These are phyloP conservation scores for Philonicus albiceps DNA, from an alignment of 2,888 invertebrate genomes.

Conservation along the genomic window DNA sequence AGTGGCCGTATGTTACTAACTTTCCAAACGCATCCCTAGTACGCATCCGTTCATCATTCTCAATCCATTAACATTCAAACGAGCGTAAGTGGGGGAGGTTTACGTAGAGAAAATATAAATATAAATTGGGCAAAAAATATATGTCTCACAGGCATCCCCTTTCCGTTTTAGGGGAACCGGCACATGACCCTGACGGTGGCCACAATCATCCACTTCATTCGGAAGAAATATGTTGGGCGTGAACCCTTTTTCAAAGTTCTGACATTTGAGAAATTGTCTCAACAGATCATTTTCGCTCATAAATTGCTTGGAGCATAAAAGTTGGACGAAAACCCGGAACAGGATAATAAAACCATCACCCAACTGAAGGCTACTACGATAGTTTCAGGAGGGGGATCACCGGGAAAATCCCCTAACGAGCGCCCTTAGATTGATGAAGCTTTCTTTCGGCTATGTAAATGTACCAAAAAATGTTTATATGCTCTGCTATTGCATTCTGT, in stretches of 20 bases:
- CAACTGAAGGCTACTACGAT: not conserved
- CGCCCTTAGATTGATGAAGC: not conserved
- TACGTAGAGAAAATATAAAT: not conserved
- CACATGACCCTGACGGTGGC: not conserved
- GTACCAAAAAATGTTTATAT: not conserved
- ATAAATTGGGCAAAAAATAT: not conserved
- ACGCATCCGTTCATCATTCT: conserved; percentile 11
- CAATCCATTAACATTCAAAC: conserved; percentile 29
- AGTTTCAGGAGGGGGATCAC: not conserved
- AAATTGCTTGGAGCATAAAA: conserved; percentile 26
- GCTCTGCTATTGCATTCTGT: not conserved
- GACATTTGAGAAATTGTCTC: conserved; percentile 31
- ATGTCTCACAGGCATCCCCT: not conserved
- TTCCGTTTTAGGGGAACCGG: not conserved
- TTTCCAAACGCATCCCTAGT: conserved; percentile 4
- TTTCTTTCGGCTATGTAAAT: not conserved
- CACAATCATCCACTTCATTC: conserved; percentile 29
- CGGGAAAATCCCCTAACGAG: not conserved
- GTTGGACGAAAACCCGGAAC: not conserved
- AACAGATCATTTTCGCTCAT: conserved; percentile 33
- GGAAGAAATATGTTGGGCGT: conserved; percentile 23
- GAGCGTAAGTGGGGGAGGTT: not conserved
- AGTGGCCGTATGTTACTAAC: conserved; percentile 4
- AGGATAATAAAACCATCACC: conserved; percentile 24
- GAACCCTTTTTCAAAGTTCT: conserved; percentile 18